Conservation (phyloP, 2,888 invertebrate genomes). For the Ellobium chinense region DNA sequence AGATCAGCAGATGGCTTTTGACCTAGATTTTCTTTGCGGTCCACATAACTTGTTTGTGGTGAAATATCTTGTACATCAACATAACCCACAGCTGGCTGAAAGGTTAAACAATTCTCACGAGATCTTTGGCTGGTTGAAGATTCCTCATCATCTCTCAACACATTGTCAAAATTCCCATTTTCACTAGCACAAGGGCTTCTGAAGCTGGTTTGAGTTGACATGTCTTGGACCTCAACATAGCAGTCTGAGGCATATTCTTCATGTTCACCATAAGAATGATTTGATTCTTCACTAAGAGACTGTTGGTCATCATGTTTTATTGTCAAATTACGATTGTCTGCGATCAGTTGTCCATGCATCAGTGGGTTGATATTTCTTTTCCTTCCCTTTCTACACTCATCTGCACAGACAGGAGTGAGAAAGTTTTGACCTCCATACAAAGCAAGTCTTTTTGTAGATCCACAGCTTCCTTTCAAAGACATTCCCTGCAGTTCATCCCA, state of each 20-base stretch:
- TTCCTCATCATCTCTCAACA: background rate
- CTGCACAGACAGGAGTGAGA: background rate
- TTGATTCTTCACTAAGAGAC: background rate
- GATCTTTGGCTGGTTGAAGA: background rate
- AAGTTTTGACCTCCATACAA: background rate
- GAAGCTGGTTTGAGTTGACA: slow-evolving; percentile 31
- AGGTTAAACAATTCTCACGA: background rate
- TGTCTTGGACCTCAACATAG: slow-evolving; percentile 38
- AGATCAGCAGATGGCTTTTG: too few relatives aligned
- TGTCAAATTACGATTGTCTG: too few relatives aligned
- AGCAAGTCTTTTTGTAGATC: background rate
- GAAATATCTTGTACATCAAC: background rate
- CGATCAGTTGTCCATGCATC: background rate
- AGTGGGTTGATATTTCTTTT: background rate
- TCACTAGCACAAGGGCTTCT: too few relatives aligned
- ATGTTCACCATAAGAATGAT: background rate
- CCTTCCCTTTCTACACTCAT: slow-evolving; percentile 36
- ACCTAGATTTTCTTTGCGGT: background rate
- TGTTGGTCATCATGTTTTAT: background rate
- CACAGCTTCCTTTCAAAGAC: background rate
- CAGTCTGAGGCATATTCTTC: background rate
- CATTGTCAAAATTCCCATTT: background rate
- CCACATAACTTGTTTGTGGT: background rate
- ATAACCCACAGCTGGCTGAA: background rate
- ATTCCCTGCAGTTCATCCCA: background rate